These are phyloP conservation scores for Pocillopora verrucosa DNA, from an alignment of 64 coral and sea anemone species.

Conservation along the genomic window DNA sequence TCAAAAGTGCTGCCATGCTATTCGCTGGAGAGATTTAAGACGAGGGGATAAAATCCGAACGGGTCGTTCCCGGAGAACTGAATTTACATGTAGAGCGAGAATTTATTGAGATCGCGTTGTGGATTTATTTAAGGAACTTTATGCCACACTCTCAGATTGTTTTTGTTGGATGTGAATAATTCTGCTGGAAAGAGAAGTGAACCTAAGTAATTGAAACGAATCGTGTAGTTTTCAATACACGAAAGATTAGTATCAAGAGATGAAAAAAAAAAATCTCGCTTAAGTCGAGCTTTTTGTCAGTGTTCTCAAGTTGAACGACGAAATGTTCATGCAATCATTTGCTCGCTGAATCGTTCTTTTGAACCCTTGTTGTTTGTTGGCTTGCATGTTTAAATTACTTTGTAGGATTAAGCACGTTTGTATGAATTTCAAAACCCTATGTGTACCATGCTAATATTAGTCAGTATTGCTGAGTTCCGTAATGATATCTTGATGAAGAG, in stretches of 20 bases:
- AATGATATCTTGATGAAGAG: conserved; percentile 76
- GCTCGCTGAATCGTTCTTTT: conserved; percentile 33
- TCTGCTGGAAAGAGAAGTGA: conserved; percentile 24
- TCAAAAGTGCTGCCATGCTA: neutral
- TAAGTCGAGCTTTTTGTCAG: conserved; percentile 21
- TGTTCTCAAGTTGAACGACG: neutral
- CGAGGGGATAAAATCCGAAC: neutral
- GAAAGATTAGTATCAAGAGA: conserved; percentile 18
- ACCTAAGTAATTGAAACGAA: conserved; percentile 31
- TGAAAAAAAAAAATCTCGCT: conserved; percentile 40
- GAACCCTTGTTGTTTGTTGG: conserved; percentile 42
- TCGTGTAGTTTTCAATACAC: conserved; percentile 37
- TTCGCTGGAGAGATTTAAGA: neutral
- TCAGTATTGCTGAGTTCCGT: conserved; percentile 70
- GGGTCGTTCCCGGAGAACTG: conserved; percentile 1
- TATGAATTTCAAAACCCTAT: conserved; percentile 74
- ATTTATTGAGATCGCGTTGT: conserved; percentile 17
- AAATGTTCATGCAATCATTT: conserved; percentile 41
- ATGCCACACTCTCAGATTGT: neutral
- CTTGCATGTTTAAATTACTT: conserved; percentile 67
- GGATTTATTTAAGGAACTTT: conserved; percentile 41
- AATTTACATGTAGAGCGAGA: conserved; percentile 34
- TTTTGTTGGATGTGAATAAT: conserved; percentile 22
- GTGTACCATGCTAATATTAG: conserved; percentile 78
- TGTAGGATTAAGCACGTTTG: conserved; percentile 72